Base-by-base conservation (phyloP, 2,113 vertebrate species). In the Heterotis niloticus region DNA sequence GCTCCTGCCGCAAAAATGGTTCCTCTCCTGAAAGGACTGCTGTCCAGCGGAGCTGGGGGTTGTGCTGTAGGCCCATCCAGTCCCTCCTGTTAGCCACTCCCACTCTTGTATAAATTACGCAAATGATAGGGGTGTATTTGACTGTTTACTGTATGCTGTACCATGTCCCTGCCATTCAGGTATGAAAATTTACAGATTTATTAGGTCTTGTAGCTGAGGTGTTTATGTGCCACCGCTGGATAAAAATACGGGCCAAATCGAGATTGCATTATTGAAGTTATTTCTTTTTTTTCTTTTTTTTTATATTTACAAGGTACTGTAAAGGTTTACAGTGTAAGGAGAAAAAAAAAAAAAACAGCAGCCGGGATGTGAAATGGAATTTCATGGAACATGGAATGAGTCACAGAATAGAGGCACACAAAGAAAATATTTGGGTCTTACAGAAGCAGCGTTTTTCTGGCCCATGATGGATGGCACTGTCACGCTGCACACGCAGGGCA, bases 351-450 rank as follows among this genome's bases (percentile, higher is more conserved):
- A n/a, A 10, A n/a, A 23, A 4, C 5, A 65, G 64, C 64, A 24
- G 9, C 52, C 23, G 26, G 54, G 54, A 59, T 74, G 13, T 28
- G 24, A 5, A 59, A 52, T 74, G 2, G 5, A 14, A 24, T 74
- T 73, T 73, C 71, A 74, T 74, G 44, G 20, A 44, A 74, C 54
- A 51, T 73, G 23, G 69, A 72, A 72, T 72, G 20, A 16, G 52
- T 20, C 59, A 62, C 13, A 17, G 59, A 44, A 44, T 44, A 20
- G 59, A 62, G 10, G 59, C 59, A 62, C 20, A 20, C 20, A 62
- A 62, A 20, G 59, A 62, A 62, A 62, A 20, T 62, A 14, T 62
- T 62, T 62, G 13, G 7, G 71, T 52, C 71, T 23, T 56, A 44
- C 10, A 57, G 52, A 57, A 51, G 24, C 20, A 28, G 13, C 56